A percentile compares a stretch with the other conserved stretches of the same genome.
Conservation (phyloP, 2,888 invertebrate genomes). For the Dorcus parallelipipedus region DNA sequence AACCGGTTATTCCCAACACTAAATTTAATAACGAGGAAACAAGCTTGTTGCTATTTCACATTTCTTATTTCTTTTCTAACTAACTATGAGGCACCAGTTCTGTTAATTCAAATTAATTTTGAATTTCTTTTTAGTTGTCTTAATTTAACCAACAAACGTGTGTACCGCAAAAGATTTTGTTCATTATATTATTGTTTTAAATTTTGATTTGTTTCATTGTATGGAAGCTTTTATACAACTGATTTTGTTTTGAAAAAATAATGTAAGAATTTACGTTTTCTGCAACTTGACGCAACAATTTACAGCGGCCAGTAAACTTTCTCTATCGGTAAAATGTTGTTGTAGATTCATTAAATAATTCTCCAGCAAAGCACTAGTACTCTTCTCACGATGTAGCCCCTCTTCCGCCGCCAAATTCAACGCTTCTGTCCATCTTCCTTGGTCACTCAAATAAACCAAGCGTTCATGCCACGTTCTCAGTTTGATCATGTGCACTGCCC, state of each 20-base stretch:
- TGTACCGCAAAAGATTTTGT: no score
- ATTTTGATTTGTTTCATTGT: no score
- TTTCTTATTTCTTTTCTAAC: no score
- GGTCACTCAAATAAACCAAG: slow-evolving; percentile 59
- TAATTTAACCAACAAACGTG: no score
- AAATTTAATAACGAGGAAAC: no score
- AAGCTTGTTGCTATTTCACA: no score
- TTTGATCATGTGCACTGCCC: slow-evolving; percentile 57
- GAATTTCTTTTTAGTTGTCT: no score
- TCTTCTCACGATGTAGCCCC: slow-evolving; percentile 45
- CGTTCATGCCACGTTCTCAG: slow-evolving; percentile 67
- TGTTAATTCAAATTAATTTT: no score
- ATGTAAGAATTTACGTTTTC: slow-evolving; percentile 50
- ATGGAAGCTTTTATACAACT: no score
- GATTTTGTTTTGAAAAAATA: background rate
- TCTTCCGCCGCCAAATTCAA: slow-evolving; percentile 56
- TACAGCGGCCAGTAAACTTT: slow-evolving; percentile 49
- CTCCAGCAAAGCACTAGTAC: slow-evolving; percentile 37
- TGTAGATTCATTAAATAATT: slow-evolving; percentile 51
- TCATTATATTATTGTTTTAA: no score
- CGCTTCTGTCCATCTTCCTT: slow-evolving; percentile 57
- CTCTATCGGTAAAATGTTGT: slow-evolving; percentile 44
- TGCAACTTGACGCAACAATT: slow-evolving; percentile 51
- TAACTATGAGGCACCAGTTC: no score
- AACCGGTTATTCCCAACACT: no score